phyloP scores from a whole-genome alignment of 2,888 invertebrate genomes.

The Meganola albula region DNA sequence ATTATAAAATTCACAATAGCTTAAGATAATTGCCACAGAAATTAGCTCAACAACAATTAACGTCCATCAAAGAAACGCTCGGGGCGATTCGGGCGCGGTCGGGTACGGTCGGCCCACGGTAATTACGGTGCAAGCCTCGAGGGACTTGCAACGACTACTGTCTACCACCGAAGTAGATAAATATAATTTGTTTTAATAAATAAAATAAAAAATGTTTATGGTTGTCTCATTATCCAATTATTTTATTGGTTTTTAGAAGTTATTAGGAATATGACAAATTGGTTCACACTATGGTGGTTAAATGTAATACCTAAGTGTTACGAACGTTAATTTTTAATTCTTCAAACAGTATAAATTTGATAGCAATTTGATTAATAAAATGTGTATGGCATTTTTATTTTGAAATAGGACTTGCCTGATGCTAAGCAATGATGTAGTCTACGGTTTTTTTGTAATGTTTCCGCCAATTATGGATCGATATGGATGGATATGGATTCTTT shows the following conservation, averaged over 20 bases:
- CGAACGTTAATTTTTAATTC: too few species aligned
- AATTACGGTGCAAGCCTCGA: constrained; percentile 34
- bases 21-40: constrained; percentile 41
- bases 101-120: constrained; percentile 37
- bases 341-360: too few species aligned
- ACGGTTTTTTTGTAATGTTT: too few species aligned
- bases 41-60: constrained; percentile 56
- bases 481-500: too few species aligned
- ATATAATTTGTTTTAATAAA: constrained; percentile 48
- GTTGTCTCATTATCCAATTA: constrained; percentile 44
- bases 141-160: too few species aligned
- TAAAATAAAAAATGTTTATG: constrained; percentile 46
- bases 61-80: constrained; percentile 48
- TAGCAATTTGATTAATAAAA: too few species aligned
- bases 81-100: constrained; percentile 40
- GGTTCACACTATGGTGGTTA: too few species aligned
- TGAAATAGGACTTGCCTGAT: too few species aligned
- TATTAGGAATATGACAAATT: constrained; percentile 16
- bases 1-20: constrained; percentile 32
- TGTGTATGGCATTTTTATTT: too few species aligned
- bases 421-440: too few species aligned
- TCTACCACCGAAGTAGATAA: constrained; percentile 36
- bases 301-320: too few species aligned
- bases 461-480: too few species aligned
- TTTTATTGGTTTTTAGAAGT: constrained; percentile 29